A percentile compares a stretch with the other conserved stretches of the same genome.
phyloP scores from a whole-genome alignment of 2,888 invertebrate species.

The Amorpha juglandis region DNA sequence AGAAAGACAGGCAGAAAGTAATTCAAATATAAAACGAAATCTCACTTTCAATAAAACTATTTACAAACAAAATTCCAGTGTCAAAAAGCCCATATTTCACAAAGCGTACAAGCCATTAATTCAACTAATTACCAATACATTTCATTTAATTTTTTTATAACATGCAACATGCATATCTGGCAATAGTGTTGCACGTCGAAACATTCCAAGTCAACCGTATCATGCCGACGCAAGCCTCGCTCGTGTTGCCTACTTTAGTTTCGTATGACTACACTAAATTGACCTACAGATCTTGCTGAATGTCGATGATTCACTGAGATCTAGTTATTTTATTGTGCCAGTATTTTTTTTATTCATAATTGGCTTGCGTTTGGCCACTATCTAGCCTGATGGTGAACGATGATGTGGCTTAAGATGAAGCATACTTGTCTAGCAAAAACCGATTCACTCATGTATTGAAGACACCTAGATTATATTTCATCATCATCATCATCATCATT shows the following conservation, averaged over 20 bases:
- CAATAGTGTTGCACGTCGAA: constrained; percentile 10
- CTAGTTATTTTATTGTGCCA: constrained; percentile 1
- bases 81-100: constrained; percentile 19
- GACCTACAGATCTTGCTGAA: constrained; percentile 24
- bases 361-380: too few relatives aligned
- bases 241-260: neutral
- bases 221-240: neutral
- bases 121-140: constrained; percentile 8
- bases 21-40: neutral
- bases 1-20: too few relatives aligned
- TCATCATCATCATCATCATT: too few relatives aligned
- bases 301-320: constrained; percentile 19
- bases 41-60: neutral
- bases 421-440: too few relatives aligned
- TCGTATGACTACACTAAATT: constrained; percentile 25
- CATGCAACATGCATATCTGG: constrained; percentile 4
- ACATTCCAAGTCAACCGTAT: neutral
- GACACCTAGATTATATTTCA: too few relatives aligned
- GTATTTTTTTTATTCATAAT: too few relatives aligned
- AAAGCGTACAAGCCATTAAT: constrained; percentile 2
- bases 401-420: too few relatives aligned
- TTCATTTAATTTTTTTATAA: constrained; percentile 8
- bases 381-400: too few relatives aligned
- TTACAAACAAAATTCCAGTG: neutral
- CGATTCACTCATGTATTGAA: too few relatives aligned